Evolutionary conservation across 2,113 vertebrate genomes (phyloP), one percentile per base, ranked within the genome.

Genomic region (Boleophthalmus pectinirostris): DNA sequence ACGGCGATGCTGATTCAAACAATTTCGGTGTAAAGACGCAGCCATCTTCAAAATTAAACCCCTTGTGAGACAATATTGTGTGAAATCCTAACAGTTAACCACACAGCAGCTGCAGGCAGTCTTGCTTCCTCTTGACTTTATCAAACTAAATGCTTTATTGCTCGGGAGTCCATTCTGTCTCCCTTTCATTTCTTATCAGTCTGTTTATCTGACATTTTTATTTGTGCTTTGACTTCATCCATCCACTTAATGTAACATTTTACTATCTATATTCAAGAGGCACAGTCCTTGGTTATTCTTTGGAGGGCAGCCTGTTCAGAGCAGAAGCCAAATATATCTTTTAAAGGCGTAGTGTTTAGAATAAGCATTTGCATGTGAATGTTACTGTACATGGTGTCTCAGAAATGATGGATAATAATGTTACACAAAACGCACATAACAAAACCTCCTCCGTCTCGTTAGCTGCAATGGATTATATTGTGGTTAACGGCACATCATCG

Each of bases 171-270:
- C 73, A 83, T 81, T 85, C 83, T 80, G 75, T 87, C 83, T 72
- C 66, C 73, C 72, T 76, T 82, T 73, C 74, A 77, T 80, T 83
- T 70, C 78, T 70, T 64, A 46, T 78, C 68, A 73, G 67, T 84
- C 73, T 76, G 79, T 85, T 87, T 89, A 85, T 88, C 81, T 86
- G 83, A 86, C 82, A 21, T 87, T 85, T 88, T 78, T 87, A 79
- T 80, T 80, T 84, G 74, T 72, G 85, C 79, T 77, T 69, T 64
- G 73, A 85, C 83, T 84, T 80, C 74, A 87, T 88, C 75, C 74
- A 85, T 88, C 81, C 57, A 70, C 81, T 82, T 81, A 76, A 84
- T 75, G 75, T 56, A 85, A 70, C 77, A 71, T 82, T 90, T 87
- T 86, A 89, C 75, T 77, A 79, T 82, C 85, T 80, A 67, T 81